Evolutionary conservation across 2,797 vertebrate species (phyloP).

Genomic region (Caiman crocodilus): DNA sequence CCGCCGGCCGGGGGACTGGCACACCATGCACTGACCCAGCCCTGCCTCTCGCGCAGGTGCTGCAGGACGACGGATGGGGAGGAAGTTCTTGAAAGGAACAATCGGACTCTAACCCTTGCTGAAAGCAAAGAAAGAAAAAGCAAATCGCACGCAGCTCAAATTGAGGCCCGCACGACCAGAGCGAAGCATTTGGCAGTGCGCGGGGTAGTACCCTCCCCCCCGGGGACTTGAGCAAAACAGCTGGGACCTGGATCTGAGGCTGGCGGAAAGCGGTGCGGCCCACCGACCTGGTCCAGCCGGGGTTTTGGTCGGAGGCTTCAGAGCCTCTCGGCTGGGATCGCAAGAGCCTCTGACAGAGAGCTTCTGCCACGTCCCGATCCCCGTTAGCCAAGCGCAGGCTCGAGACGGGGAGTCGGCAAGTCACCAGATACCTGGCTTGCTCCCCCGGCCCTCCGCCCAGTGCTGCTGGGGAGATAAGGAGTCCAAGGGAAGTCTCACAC

Average conservation of each 20-base stretch:
- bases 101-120: background rate
- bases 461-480: background rate
- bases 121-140: background rate
- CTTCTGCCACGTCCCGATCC: background rate
- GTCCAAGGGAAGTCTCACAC: constrained; percentile 65
- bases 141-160: background rate
- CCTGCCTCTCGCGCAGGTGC: fast-evolving
- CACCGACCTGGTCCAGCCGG: background rate
- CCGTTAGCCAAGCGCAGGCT: background rate
- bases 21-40: background rate
- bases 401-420: background rate
- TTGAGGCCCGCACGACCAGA: background rate
- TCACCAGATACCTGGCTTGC: background rate
- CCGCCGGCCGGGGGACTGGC: too few relatives aligned
- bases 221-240: background rate
- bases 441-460: background rate
- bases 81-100: background rate
- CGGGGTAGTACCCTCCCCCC: background rate
- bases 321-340: constrained; percentile 2
- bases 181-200: background rate
- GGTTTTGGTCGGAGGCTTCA: background rate
- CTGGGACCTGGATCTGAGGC: background rate
- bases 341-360: background rate
- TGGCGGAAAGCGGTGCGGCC: background rate
- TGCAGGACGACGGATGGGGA: background rate